Evolutionary conservation across 2,113 vertebrate genomes (phyloP).

Genomic region (Pterocles burchelli): DNA sequence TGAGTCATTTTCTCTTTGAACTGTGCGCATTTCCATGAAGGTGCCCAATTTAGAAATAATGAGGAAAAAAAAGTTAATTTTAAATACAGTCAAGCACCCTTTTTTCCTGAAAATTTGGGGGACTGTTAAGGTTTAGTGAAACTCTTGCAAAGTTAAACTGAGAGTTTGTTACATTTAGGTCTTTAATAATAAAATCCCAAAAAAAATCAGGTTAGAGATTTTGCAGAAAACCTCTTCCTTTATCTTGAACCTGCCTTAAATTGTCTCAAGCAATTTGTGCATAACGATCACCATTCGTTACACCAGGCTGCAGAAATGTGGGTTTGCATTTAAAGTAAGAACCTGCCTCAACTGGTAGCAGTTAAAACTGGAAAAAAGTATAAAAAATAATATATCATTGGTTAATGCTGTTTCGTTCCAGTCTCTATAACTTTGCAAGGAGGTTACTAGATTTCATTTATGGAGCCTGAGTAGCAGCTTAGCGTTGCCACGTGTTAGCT

Average conservation of each 20-base stretch:
- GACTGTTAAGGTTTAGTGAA: not conserved
- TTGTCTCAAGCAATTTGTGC: not conserved
- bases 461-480: not conserved
- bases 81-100: not conserved
- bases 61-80: not conserved
- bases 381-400: not conserved
- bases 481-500: not conserved
- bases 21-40: not conserved
- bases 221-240: not conserved
- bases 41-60: not conserved
- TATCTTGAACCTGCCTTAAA: not conserved
- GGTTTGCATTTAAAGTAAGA: not conserved
- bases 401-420: not conserved
- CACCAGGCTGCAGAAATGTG: fast-evolving
- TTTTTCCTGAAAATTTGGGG: not conserved
- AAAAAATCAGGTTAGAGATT: not conserved
- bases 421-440: not conserved
- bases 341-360: not conserved
- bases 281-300: not conserved
- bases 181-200: not conserved
- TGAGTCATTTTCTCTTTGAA: not conserved
- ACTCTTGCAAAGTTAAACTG: not conserved
- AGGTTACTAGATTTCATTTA: not conserved
- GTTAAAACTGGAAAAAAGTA: not conserved
- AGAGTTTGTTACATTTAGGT: not conserved